Percentiles rank a stretch among this genome's conserved stretches.
These are phyloP conservation scores for Tethya wilhelma DNA, from an alignment of 37 sponge, comb jelly and placozoan species.

Conservation along the genomic window DNA sequence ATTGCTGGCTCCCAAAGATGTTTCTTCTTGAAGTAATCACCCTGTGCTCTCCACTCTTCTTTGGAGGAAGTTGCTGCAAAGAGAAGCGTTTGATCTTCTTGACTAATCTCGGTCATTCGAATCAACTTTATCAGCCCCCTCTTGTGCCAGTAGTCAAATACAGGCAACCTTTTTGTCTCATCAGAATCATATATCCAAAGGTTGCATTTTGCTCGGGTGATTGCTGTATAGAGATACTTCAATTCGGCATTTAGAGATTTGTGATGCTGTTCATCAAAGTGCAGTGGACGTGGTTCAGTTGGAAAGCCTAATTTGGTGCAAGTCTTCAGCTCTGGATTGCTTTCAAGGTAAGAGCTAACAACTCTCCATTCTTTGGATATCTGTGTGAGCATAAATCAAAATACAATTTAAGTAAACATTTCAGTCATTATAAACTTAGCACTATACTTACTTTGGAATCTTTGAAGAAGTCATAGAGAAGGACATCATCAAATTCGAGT, in stretches of 20 bases:
- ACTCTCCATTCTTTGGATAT: slow-evolving; percentile 75
- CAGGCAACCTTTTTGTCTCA: slow-evolving; percentile 34
- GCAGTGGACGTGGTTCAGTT: slow-evolving; percentile 36
- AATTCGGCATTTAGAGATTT: slow-evolving; percentile 72
- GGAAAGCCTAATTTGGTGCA: neutral
- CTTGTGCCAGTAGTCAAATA: slow-evolving; percentile 55
- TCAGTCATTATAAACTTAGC: neutral
- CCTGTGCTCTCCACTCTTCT: slow-evolving; percentile 81
- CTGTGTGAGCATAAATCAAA: slow-evolving; percentile 13
- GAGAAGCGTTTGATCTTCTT: slow-evolving; percentile 27
- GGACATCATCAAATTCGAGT: slow-evolving; percentile 88
- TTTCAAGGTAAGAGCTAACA: slow-evolving; percentile 22
- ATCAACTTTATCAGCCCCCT: slow-evolving; percentile 43
- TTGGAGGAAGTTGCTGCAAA: slow-evolving; percentile 48
- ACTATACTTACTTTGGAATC: slow-evolving; percentile 80
- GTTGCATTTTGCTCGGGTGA: slow-evolving; percentile 76
- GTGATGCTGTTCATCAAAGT: slow-evolving; percentile 63
- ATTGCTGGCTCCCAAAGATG: slow-evolving; percentile 66
- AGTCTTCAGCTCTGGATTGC: slow-evolving; percentile 5
- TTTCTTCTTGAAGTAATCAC: slow-evolving; percentile 69
- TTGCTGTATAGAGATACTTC: slow-evolving; percentile 84
- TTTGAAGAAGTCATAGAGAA: slow-evolving; percentile 85
- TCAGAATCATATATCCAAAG: slow-evolving; percentile 81
- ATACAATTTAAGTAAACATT: neutral
- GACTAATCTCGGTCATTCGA: neutral